Evolutionary conservation across 1,140 invertebrate species (phyloP), one percentile per base, ranked within the genome.

Genomic region (Cyclina sinensis): DNA sequence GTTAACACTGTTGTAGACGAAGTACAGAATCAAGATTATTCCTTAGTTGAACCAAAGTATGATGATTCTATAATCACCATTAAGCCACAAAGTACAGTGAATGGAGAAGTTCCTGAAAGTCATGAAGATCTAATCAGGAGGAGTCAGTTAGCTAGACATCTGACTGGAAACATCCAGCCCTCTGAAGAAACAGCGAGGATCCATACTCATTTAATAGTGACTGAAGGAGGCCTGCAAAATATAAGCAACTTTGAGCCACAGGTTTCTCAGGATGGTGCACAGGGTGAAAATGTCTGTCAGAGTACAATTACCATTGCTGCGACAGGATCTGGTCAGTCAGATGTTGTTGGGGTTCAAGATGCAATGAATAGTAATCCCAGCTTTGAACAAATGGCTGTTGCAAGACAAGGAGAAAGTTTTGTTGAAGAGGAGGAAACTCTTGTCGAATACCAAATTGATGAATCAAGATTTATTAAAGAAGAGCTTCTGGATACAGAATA

Each of bases 401-500:
- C 39, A 18, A 74, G 30, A 30, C n/a, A 16, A 5, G 39, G 4
- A 27, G 21, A 73, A 3, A 35, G 30, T 21, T 35, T 39, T 35
- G 46, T 35, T 51, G 54, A 81, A 37, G 51, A 21, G 18, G 21
- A 37, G n/a, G 65, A 85, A 54, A 73, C 24, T 27, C 24, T 85
- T 32, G 82, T 74, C 0, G 82, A 74, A 35, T 74, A 57, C 30
- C 32, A 70, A 18, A 73, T 68, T 51, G 82, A 85, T 74, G 82
- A 85, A 24, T 27, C 57, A 35, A 48, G 39, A 35, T 85, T 85
- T 27, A 85, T 74, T 35, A 48, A 85, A 39, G 82, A 85, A 85
- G 82, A 85, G 39, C n/a, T 85, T 24, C 46, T 85, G 3, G 68
- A 73, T 85, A 18, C 43, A 54, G n/a, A 68, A 2, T 85, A 48